Evolutionary conservation across 2,888 invertebrate genomes (phyloP).

Genomic region (Eilema griseolum): DNA sequence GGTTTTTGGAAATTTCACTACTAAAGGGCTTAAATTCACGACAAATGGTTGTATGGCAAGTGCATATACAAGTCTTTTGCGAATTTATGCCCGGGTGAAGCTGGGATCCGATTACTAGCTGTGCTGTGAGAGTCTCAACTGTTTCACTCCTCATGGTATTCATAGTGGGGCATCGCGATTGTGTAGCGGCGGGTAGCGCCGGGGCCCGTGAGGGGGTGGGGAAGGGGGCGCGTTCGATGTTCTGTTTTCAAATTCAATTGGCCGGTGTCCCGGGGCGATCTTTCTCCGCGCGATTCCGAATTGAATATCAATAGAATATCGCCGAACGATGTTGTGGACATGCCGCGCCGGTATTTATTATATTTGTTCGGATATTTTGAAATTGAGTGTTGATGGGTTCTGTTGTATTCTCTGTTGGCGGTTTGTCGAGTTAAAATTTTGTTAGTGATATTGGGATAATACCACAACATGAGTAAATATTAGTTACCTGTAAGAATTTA

Average conservation of each 20-base stretch:
- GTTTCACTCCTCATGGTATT: conserved; percentile 46
- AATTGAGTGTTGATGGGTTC: conserved; percentile 9
- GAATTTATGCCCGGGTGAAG: too few relatives aligned
- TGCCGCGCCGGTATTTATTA: conserved; percentile 38
- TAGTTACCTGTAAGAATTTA: background rate
- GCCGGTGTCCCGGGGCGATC: conserved; percentile 84
- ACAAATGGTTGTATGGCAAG: too few relatives aligned
- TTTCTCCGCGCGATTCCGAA: conserved; percentile 81
- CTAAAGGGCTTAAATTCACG: too few relatives aligned
- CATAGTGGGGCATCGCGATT: conserved; percentile 43
- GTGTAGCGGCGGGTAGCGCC: conserved; percentile 28
- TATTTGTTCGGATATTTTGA: conserved; percentile 19
- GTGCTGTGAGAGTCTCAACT: conserved; percentile 1
- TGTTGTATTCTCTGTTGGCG: background rate
- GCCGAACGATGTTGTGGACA: conserved; percentile 70
- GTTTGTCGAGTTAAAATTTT: background rate
- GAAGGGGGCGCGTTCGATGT: conserved; percentile 65
- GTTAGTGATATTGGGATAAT: background rate
- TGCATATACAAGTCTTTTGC: too few relatives aligned
- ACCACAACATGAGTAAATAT: background rate
- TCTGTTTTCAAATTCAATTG: conserved; percentile 86
- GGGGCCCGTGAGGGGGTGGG: conserved; percentile 34
- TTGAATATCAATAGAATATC: conserved; percentile 84
- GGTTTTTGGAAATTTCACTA: too few relatives aligned
- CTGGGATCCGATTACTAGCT: too few relatives aligned